Evolutionary conservation across 1,140 invertebrate species (phyloP).

Genomic region (Papilio polyxenes): DNA sequence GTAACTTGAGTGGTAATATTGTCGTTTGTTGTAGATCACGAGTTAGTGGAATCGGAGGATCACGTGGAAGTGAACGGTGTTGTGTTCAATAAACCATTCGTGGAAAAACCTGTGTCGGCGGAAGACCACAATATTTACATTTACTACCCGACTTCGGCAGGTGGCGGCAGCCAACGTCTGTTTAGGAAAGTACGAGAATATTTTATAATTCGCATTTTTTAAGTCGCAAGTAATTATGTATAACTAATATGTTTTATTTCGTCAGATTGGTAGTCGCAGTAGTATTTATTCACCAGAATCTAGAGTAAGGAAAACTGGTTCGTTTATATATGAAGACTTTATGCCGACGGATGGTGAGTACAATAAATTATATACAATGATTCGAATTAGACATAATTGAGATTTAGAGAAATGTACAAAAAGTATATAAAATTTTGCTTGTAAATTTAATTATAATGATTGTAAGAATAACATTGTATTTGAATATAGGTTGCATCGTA

Average conservation of each 20-base stretch:
- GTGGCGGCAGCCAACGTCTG: conserved; percentile 96
- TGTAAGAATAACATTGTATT: not conserved
- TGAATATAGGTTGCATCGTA: not conserved
- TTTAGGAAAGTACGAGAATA: conserved; percentile 93
- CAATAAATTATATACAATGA: conserved; percentile 21
- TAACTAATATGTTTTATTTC: not conserved
- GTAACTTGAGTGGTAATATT: conserved; percentile 10
- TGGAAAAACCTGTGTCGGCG: conserved; percentile 97
- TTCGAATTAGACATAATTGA: not conserved
- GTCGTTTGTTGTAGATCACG: conserved; percentile 85
- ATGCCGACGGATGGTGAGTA: conserved; percentile 98
- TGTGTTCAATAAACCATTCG: conserved; percentile 99
- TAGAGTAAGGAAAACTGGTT: conserved; percentile 96
- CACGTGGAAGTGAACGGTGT: conserved; percentile 99
- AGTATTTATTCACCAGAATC: conserved; percentile 99
- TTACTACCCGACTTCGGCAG: conserved; percentile 99
- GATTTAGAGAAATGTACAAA: too few species aligned
- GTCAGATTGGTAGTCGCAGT: conserved; percentile 97
- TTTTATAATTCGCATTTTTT: conserved; percentile 15
- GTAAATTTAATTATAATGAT: not conserved
- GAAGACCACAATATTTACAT: conserved; percentile 99
- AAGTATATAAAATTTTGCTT: too few species aligned
- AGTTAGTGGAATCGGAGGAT: conserved; percentile 98
- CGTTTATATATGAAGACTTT: conserved; percentile 99
- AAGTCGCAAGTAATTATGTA: conserved; percentile 40